Percentiles rank a stretch among this genome's conserved stretches.
Conservation (phyloP, 2,113 vertebrate genomes). For the Callipepla californica region DNA sequence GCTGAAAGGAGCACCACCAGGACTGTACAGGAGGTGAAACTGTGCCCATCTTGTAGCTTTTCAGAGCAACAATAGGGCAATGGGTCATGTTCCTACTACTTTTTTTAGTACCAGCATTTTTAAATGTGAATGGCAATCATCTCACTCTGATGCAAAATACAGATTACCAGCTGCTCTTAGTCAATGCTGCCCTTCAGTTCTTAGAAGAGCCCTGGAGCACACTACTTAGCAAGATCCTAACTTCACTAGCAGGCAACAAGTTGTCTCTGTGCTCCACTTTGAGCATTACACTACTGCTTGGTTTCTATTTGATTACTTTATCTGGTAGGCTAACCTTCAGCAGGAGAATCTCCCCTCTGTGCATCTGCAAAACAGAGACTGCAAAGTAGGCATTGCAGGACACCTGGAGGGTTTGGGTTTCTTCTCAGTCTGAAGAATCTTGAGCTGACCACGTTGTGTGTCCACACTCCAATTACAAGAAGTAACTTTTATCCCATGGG, state of each 20-base stretch:
- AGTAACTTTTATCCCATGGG: background rate
- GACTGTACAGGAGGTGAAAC: background rate
- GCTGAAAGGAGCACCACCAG: background rate
- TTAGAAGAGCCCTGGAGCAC: background rate
- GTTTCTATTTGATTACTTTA: background rate
- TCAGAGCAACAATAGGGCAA: background rate
- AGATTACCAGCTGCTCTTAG: background rate
- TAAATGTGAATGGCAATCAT: background rate
- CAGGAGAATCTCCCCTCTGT: background rate
- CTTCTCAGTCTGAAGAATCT: background rate
- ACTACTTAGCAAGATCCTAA: background rate
- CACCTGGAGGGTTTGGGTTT: background rate
- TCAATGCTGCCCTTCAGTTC: background rate
- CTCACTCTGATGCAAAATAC: background rate
- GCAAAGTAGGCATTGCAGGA: background rate
- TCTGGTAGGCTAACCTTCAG: background rate
- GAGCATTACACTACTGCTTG: rapidly evolving
- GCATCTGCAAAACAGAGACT: background rate
- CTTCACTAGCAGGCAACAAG: background rate
- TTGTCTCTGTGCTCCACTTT: background rate
- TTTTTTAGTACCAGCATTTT: background rate
- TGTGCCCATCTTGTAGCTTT: background rate
- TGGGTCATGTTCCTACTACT: background rate
- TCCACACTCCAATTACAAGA: background rate
- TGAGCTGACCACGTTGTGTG: background rate